A percentile compares a stretch with the other conserved stretches of the same genome.
Conservation (phyloP, 2,113 vertebrate genomes). For the Scomber colias region DNA sequence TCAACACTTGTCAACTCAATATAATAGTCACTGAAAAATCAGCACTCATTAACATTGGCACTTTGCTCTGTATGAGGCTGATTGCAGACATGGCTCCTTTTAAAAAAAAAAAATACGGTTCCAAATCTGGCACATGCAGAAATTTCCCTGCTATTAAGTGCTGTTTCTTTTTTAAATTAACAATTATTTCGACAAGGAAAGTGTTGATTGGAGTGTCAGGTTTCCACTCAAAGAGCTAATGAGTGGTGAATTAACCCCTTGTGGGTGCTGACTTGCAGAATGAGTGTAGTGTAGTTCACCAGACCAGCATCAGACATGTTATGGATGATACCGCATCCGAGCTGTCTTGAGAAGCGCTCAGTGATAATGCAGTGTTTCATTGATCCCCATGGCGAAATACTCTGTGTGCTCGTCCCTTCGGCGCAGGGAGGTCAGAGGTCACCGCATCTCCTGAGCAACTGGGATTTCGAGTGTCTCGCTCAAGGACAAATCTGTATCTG, state of each 20-base stretch:
- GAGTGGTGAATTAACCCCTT: slow-evolving; percentile 7
- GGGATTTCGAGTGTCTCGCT: neutral
- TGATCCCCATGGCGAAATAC: slow-evolving; percentile 6
- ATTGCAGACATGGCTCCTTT: neutral
- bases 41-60: slow-evolving; percentile 24
- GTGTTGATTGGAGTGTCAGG: slow-evolving; percentile 8
- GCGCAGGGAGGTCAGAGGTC: slow-evolving; percentile 44
- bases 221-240: slow-evolving; percentile 35
- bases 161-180: neutral
- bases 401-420: neutral
- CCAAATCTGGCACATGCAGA: neutral
- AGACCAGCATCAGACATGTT: neutral
- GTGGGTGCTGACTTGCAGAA: slow-evolving; percentile 6
- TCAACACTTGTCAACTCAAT: slow-evolving; percentile 58
- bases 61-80: slow-evolving; percentile 9
- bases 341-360: slow-evolving; percentile 1
- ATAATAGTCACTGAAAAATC: slow-evolving; percentile 21
- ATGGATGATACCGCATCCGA: neutral
- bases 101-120: neutral
- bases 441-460: neutral
- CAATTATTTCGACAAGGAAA: slow-evolving; percentile 9
- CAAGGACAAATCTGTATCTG: slow-evolving; percentile 8
- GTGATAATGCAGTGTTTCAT: slow-evolving; percentile 38
- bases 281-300: slow-evolving; percentile 5
- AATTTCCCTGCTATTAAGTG: neutral